These are phyloP conservation scores for Thaumatotibia leucotreta DNA, from an alignment of 1,140 invertebrate genomes.

Conservation along the genomic window DNA sequence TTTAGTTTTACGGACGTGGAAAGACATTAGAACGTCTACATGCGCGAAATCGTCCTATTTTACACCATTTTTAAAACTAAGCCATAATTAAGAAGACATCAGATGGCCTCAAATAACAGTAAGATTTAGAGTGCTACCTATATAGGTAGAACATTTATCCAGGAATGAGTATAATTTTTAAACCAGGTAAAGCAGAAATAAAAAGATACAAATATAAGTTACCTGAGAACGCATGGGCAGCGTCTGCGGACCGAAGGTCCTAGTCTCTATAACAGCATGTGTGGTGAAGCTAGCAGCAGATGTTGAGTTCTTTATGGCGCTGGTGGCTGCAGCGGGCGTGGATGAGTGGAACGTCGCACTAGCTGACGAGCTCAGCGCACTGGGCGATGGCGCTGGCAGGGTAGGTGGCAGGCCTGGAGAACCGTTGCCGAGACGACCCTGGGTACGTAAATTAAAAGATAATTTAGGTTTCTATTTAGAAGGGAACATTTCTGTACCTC, in stretches of 20 bases:
- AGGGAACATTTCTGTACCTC: no score
- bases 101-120: no score
- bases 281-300: constrained; percentile 78
- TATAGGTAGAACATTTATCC: no score
- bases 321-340: constrained; percentile 73
- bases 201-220: constrained; percentile 5
- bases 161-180: neutral
- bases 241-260: constrained; percentile 74
- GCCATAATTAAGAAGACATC: no score
- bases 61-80: no score
- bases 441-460: neutral
- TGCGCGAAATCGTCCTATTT: no score
- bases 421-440: constrained; percentile 61
- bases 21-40: no score
- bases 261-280: constrained; percentile 72
- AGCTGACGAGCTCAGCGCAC: constrained; percentile 68
- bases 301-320: constrained; percentile 76
- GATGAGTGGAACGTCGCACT: constrained; percentile 67
- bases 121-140: no score
- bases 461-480: no score
- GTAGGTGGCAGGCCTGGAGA: constrained; percentile 79
- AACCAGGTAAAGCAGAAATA: neutral
- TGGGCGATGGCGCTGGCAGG: constrained; percentile 80
- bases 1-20: no score
- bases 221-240: constrained; percentile 75